Conservation (phyloP, 2,888 invertebrate genomes). For the Euzetes globulus region DNA sequence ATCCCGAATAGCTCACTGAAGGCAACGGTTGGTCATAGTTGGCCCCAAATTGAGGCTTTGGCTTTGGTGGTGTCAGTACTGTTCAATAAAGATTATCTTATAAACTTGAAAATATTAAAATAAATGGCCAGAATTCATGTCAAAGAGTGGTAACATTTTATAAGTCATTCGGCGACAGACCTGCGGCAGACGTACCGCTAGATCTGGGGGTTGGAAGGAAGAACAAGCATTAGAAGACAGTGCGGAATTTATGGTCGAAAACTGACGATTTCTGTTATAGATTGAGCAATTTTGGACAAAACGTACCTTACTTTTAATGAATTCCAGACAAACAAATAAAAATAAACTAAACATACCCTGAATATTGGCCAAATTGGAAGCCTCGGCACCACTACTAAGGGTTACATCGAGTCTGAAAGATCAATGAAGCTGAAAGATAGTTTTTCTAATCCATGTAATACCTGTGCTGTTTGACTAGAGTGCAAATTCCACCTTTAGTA, state of each 20-base stretch:
- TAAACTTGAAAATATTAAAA: neutral
- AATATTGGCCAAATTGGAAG: neutral
- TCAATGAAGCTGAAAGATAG: neutral
- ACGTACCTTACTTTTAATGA: neutral
- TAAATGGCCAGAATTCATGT: conserved; percentile 16
- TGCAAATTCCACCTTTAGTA: conserved; percentile 81
- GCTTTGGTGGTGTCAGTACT: too few relatives aligned
- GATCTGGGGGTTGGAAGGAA: neutral
- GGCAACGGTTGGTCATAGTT: conserved; percentile 27
- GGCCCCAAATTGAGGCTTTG: neutral
- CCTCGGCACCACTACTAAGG: neutral
- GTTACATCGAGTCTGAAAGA: neutral
- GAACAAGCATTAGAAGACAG: neutral
- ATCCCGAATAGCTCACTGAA: conserved; percentile 19
- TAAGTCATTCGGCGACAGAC: neutral
- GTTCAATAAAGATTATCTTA: neutral
- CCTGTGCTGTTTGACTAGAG: conserved; percentile 75
- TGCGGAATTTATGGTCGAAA: conserved; percentile 26
- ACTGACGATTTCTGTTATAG: conserved; percentile 38
- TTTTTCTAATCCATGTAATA: neutral
- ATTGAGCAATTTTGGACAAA: neutral
- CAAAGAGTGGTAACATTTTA: neutral
- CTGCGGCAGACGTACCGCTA: conserved; percentile 2
- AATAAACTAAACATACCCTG: conserved; percentile 1
- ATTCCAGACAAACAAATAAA: conserved; percentile 2